phyloP scores from a whole-genome alignment of 2,113 vertebrate species.

The Noturus placidus region DNA sequence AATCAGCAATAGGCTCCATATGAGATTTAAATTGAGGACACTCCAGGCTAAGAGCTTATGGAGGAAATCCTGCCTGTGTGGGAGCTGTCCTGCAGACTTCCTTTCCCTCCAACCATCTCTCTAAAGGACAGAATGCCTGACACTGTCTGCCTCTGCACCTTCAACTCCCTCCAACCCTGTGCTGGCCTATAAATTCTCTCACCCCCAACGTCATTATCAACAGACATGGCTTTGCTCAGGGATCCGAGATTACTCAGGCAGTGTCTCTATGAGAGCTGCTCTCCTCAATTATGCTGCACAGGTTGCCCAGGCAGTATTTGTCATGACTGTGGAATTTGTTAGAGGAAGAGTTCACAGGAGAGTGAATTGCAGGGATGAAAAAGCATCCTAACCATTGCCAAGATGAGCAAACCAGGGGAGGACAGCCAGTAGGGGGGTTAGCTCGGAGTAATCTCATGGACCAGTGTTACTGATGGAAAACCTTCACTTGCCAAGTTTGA shows the following conservation, averaged over 20 bases:
- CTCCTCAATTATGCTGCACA: constrained; percentile 58
- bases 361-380: constrained; percentile 31
- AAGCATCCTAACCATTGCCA: constrained; percentile 2
- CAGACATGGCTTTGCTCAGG: constrained; percentile 40
- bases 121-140: constrained; percentile 22
- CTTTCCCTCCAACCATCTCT: constrained; percentile 20
- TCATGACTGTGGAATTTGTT: constrained; percentile 48
- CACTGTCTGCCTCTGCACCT: constrained; percentile 33
- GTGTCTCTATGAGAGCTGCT: constrained; percentile 46
- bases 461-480: constrained; percentile 3
- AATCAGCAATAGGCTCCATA: constrained; percentile 17
- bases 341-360: constrained; percentile 43
- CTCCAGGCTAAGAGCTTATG: constrained; percentile 2
- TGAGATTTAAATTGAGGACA: constrained; percentile 9
- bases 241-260: constrained; percentile 58
- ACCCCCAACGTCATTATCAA: constrained; percentile 59
- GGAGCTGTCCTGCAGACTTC: constrained; percentile 33
- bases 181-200: constrained; percentile 58
- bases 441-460: constrained; percentile 11
- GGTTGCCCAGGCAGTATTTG: constrained; percentile 38
- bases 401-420: constrained; percentile 31
- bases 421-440: constrained; percentile 18
- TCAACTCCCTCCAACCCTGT: constrained; percentile 40
- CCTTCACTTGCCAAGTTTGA: not conserved
- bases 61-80: constrained; percentile 43